Percentiles rank a stretch among this genome's conserved stretches.
Evolutionary conservation across 2,113 vertebrate genomes (phyloP).

Genomic region (Delphinapterus leucas): DNA sequence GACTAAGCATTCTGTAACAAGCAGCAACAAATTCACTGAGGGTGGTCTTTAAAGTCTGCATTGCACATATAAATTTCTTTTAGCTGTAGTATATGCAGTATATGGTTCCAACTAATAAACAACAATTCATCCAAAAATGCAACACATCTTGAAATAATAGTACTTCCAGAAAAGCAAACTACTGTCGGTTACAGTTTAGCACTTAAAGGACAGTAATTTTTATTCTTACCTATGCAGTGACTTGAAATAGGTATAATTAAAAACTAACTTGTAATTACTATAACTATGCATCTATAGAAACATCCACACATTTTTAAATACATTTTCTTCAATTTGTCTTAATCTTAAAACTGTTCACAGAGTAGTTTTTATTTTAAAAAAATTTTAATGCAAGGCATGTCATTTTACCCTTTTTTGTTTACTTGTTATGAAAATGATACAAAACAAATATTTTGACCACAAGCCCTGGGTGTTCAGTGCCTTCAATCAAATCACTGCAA

Average conservation of each 20-base stretch:
- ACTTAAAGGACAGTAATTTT: constrained; percentile 31
- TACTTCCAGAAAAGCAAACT: constrained; percentile 35
- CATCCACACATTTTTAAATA: neutral
- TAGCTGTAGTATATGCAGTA: neutral
- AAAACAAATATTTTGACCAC: constrained; percentile 82
- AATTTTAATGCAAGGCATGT: constrained; percentile 43
- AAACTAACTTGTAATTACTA: constrained; percentile 21
- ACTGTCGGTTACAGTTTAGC: neutral
- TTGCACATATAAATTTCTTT: neutral
- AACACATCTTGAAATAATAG: constrained; percentile 17
- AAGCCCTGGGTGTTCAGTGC: constrained; percentile 76
- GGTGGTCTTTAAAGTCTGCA: neutral
- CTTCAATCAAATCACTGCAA: constrained; percentile 85
- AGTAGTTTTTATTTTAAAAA: neutral
- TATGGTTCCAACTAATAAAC: neutral
- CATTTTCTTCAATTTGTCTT: constrained; percentile 14
- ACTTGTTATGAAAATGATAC: constrained; percentile 59
- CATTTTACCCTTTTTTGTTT: constrained; percentile 56
- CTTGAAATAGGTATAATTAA: constrained; percentile 35
- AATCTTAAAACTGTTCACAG: constrained; percentile 2
- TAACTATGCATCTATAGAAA: neutral
- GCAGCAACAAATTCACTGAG: neutral
- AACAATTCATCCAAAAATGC: constrained; percentile 25
- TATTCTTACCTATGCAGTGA: neutral
- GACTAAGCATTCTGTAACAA: neutral